phyloP scores from a whole-genome alignment of 2,113 vertebrate genomes.

The Hemichromis elongatus region DNA sequence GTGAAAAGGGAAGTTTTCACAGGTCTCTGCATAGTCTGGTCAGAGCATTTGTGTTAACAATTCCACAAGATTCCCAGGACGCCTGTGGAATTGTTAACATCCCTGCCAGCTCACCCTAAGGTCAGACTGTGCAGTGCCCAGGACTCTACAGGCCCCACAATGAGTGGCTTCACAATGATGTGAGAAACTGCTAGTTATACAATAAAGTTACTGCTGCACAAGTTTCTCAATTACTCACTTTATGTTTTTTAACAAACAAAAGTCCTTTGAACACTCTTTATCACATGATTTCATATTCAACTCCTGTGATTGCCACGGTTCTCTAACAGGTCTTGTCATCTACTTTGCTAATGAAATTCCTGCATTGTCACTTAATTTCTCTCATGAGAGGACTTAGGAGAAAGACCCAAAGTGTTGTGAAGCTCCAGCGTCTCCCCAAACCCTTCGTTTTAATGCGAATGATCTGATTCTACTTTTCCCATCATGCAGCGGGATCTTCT shows the following conservation, averaged over 20 bases:
- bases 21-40: neutral
- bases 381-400: neutral
- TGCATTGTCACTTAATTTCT: neutral
- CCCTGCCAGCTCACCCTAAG: neutral
- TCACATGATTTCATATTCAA: neutral
- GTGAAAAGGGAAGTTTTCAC: neutral
- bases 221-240: neutral
- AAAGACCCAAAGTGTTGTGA: neutral
- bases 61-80: neutral
- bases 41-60: neutral
- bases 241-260: neutral
- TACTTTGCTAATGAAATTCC: neutral
- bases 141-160: neutral
- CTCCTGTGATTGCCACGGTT: fast-evolving
- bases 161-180: neutral
- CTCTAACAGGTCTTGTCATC: too few species aligned
- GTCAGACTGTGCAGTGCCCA: neutral
- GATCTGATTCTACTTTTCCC: neutral
- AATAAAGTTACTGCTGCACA: neutral
- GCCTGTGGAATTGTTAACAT: neutral
- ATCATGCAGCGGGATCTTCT: neutral
- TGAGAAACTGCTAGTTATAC: neutral
- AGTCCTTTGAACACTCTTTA: neutral
- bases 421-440: neutral
- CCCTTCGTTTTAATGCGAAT: neutral